These are phyloP conservation scores for Bucorvus abyssinicus DNA, from an alignment of 2,797 vertebrate genomes.

Conservation along the genomic window DNA sequence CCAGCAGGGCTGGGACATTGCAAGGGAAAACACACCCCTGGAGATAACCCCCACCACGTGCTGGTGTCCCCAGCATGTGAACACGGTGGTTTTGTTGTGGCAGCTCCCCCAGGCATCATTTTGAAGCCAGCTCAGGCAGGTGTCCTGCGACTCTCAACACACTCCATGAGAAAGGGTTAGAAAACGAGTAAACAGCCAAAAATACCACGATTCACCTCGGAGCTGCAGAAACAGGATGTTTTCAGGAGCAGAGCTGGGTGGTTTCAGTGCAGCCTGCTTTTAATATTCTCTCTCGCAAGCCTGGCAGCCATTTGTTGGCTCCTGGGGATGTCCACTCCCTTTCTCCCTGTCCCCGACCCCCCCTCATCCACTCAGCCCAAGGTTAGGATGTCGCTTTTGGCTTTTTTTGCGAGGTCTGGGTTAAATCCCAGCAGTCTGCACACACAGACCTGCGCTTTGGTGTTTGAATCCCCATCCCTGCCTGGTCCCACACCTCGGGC, in stretches of 20 bases:
- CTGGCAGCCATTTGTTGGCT: neutral
- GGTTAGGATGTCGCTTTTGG: no score
- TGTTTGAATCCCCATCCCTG: neutral
- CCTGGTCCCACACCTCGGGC: neutral
- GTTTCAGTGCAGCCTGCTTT: neutral
- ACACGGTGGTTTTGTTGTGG: accelerated
- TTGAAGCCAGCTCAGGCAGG: neutral
- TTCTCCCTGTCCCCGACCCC: neutral
- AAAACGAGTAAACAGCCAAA: neutral
- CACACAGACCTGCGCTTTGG: neutral
- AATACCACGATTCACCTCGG: neutral
- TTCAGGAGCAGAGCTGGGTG: neutral
- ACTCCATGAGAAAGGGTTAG: neutral
- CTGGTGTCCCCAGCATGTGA: neutral
- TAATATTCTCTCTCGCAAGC: neutral
- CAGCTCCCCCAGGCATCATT: neutral
- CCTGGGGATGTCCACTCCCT: neutral
- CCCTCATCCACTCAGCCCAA: neutral
- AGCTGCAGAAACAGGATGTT: neutral
- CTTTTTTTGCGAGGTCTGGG: neutral
- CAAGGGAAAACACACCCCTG: no score
- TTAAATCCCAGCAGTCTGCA: neutral
- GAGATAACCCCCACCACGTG: no score
- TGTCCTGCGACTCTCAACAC: neutral
- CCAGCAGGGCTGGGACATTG: neutral